Evolutionary conservation across 2,888 invertebrate genomes (phyloP).

Genomic region (Sturmia bella): DNA sequence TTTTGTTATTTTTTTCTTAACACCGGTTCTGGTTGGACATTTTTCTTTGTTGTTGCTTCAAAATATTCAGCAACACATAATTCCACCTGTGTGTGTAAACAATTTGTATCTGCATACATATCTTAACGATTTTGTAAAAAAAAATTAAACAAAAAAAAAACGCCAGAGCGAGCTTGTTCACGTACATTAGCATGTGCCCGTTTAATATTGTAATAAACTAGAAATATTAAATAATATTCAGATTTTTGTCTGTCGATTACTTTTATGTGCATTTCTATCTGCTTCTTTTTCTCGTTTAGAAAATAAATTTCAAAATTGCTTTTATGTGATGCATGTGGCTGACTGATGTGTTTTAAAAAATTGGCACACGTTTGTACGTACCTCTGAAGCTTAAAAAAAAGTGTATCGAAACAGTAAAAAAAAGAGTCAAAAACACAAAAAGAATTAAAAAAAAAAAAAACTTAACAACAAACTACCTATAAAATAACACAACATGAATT

Average conservation of each 20-base stretch:
- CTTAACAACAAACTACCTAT: slow-evolving; percentile 21
- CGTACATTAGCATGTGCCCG: slow-evolving; percentile 25
- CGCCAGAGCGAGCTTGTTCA: slow-evolving; percentile 4
- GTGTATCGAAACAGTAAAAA: slow-evolving; percentile 31
- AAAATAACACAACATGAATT: slow-evolving; percentile 75
- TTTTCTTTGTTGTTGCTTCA: slow-evolving; percentile 18
- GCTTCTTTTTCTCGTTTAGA: slow-evolving; percentile 18
- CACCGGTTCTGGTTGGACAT: slow-evolving; percentile 56
- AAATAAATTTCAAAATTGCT: slow-evolving; percentile 54
- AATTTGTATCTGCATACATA: too few species aligned
- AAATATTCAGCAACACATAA: slow-evolving; percentile 15
- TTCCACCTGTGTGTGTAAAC: slow-evolving; percentile 29
- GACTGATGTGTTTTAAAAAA: slow-evolving; percentile 29
- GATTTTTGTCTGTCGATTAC: slow-evolving; percentile 30
- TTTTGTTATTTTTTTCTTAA: slow-evolving; percentile 27
- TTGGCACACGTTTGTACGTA: slow-evolving; percentile 50
- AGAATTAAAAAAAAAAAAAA: slow-evolving; percentile 17
- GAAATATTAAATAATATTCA: slow-evolving; percentile 60
- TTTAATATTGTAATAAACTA: slow-evolving; percentile 16
- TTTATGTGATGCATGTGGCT: slow-evolving; percentile 45
- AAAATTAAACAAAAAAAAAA: too few species aligned
- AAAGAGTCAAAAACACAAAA: slow-evolving; percentile 12
- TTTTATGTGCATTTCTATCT: neutral
- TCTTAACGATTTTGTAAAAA: slow-evolving; percentile 34
- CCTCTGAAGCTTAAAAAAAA: slow-evolving; percentile 47